Conservation (phyloP, 2,113 vertebrate species). For the Amphiprion percula region DNA sequence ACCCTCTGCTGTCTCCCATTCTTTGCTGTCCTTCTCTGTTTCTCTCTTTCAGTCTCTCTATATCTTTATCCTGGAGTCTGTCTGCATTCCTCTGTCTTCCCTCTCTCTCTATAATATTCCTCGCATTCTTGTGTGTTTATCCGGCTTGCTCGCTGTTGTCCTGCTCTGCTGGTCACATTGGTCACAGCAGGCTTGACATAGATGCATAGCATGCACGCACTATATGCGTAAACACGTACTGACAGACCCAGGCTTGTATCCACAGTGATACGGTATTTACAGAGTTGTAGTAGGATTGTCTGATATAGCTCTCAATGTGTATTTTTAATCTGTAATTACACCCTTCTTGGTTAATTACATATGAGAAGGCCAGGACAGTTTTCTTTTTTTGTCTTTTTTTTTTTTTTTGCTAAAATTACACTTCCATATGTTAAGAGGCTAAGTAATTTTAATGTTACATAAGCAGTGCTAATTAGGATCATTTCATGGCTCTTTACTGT, state of each 20-base stretch:
- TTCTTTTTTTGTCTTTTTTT: no score
- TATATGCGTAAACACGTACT: neutral
- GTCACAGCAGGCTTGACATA: conserved; percentile 33
- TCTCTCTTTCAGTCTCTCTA: neutral
- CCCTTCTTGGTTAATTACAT: conserved; percentile 24
- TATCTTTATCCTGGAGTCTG: conserved; percentile 25
- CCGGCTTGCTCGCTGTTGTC: conserved; percentile 5
- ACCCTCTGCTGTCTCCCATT: neutral
- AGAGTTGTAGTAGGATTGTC: conserved; percentile 10
- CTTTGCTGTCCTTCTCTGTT: neutral
- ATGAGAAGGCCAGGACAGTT: neutral
- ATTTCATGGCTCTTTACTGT: neutral
- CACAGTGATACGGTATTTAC: neutral
- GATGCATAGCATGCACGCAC: neutral
- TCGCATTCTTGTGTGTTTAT: conserved; percentile 72
- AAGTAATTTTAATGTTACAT: neutral
- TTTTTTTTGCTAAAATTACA: conserved; percentile 11
- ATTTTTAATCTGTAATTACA: conserved; percentile 38
- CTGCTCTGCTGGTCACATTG: conserved; percentile 17
- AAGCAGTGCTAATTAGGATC: neutral
- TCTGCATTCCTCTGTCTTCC: conserved; percentile 42
- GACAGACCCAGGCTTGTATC: neutral
- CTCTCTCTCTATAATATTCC: conserved; percentile 55
- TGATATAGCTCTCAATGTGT: conserved; percentile 5
- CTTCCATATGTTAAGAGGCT: neutral